Evolutionary conservation across 2,888 invertebrate genomes (phyloP).

Genomic region (Cryptocephalus moraei): DNA sequence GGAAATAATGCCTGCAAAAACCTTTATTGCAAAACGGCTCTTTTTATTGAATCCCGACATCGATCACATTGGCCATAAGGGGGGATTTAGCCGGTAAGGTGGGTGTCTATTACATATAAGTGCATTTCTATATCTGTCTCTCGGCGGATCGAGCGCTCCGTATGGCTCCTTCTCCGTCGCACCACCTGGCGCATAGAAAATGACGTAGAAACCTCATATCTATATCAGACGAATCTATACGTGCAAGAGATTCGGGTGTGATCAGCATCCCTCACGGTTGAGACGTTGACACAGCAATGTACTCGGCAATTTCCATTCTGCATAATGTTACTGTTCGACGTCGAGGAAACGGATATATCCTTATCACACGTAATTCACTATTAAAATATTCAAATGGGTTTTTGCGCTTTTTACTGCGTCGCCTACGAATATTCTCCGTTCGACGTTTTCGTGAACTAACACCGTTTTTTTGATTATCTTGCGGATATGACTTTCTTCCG

Average conservation of each 20-base stretch:
- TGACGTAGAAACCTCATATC: slow-evolving; percentile 22
- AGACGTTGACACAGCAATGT: slow-evolving; percentile 36
- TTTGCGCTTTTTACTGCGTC: neutral
- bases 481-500: too few species aligned
- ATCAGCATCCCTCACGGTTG: slow-evolving; percentile 30
- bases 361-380: slow-evolving; percentile 23
- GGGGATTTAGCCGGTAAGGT: slow-evolving; percentile 26
- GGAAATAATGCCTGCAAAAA: slow-evolving; percentile 18
- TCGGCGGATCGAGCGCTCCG: slow-evolving; percentile 5
- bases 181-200: slow-evolving; percentile 19
- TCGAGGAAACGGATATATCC: slow-evolving; percentile 11
- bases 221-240: slow-evolving; percentile 21
- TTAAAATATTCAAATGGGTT: slow-evolving; percentile 26
- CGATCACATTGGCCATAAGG: slow-evolving; percentile 27
- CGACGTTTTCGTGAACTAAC: too few species aligned
- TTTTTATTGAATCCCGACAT: slow-evolving; percentile 34
- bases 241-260: slow-evolving; percentile 28
- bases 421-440: too few species aligned
- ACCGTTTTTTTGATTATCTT: too few species aligned
- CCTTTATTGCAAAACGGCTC: slow-evolving; percentile 28
- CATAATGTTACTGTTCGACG: slow-evolving; percentile 26
- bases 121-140: slow-evolving; percentile 21
- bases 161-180: slow-evolving; percentile 16
- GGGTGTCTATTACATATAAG: slow-evolving; percentile 31
- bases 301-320: slow-evolving; percentile 23